Conservation (phyloP, 1,140 invertebrate genomes). For the Phymorhynchus buccinoides region DNA sequence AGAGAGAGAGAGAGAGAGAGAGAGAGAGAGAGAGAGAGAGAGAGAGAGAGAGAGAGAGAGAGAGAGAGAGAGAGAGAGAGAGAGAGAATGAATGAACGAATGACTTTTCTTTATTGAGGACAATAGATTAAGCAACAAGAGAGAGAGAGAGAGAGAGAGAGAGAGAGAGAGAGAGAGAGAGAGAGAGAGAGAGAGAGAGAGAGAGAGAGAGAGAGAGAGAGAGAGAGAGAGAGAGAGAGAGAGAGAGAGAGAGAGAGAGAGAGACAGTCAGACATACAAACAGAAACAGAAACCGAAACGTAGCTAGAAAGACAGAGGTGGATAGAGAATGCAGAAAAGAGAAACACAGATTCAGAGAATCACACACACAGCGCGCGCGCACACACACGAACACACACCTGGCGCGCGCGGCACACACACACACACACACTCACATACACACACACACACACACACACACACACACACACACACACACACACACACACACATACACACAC, state of each 20-base stretch:
- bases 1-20: conserved; percentile 21
- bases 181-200: conserved; percentile 38
- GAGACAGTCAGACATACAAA: conserved; percentile 6
- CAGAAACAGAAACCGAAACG: background rate
- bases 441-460: no score
- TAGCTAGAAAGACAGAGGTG: background rate
- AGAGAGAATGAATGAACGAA: no score
- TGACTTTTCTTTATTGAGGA: no score
- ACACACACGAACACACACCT: no score
- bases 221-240: conserved; percentile 34
- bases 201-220: conserved; percentile 33
- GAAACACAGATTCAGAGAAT: no score
- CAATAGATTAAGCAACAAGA: no score
- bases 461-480: conserved; percentile 11
- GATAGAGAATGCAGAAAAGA: no score
- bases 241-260: conserved; percentile 30
- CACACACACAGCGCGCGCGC: no score
- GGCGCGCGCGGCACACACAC: no score
- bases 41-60: background rate
- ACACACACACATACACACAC: no score
- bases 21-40: background rate
- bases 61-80: conserved; percentile 27
- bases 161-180: conserved; percentile 32
- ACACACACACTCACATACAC: no score
- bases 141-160: conserved; percentile 33